A percentile compares a stretch with the other conserved stretches of the same genome.
phyloP scores from a whole-genome alignment of 2,113 vertebrate genomes.

The Phrynocephalus versicolor region DNA sequence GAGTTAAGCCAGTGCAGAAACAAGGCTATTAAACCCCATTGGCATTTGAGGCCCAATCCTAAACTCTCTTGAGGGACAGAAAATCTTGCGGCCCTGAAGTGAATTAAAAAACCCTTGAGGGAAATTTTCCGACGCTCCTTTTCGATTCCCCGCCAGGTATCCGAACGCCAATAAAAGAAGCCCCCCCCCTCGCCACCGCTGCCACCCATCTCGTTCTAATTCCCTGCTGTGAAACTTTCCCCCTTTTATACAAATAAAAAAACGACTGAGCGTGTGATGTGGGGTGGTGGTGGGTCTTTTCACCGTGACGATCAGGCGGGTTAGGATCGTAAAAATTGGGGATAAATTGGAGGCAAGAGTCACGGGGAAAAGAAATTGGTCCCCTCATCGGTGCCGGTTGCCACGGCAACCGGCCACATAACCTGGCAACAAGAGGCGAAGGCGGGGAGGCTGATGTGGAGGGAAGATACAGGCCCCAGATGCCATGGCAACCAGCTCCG shows the following conservation, averaged over 20 bases:
- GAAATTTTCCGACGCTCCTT: neutral
- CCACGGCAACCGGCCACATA: conserved; percentile 34
- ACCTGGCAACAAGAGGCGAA: conserved; percentile 28
- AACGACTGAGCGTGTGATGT: too few relatives aligned
- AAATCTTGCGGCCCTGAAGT: neutral
- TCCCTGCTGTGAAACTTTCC: too few relatives aligned
- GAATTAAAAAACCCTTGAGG: neutral
- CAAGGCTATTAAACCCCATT: neutral
- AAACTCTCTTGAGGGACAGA: neutral
- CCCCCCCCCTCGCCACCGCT: neutral
- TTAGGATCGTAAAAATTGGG: neutral
- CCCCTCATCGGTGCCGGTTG: conserved; percentile 24
- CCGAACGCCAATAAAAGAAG: neutral
- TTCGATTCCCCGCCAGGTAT: neutral
- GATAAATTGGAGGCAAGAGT: too few relatives aligned
- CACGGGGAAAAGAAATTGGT: neutral
- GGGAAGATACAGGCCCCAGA: conserved; percentile 2
- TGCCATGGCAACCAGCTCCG: conserved; percentile 30
- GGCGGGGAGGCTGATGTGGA: neutral
- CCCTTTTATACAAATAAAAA: neutral
- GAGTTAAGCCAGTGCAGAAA: too few relatives aligned
- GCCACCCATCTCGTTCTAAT: neutral
- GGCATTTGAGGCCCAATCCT: too few relatives aligned
- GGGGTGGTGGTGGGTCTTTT: too few relatives aligned
- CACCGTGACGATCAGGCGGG: too few relatives aligned